phyloP scores from a whole-genome alignment of 1,140 invertebrate genomes.

The Varroa destructor region DNA sequence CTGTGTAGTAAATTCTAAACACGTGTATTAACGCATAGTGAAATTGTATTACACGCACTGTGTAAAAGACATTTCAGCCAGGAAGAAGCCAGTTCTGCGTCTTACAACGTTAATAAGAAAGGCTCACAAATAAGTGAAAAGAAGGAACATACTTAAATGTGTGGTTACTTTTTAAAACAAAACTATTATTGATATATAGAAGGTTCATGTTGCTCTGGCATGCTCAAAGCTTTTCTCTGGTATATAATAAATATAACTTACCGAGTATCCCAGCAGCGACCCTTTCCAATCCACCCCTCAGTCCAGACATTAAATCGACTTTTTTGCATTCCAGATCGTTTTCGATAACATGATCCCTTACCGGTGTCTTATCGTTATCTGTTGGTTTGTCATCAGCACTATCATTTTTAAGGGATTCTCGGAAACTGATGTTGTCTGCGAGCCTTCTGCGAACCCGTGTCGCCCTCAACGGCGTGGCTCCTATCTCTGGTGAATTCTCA shows the following conservation, averaged over 20 bases:
- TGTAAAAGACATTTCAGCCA: too few species aligned
- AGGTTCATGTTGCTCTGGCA: too few species aligned
- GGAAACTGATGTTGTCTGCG: slow-evolving; percentile 12
- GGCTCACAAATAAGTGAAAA: too few species aligned
- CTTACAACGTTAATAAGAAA: too few species aligned
- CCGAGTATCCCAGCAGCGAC: slow-evolving; percentile 14
- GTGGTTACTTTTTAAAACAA: too few species aligned
- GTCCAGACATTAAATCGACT: not conserved
- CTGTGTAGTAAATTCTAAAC: too few species aligned
- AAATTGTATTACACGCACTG: too few species aligned
- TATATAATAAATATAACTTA: not conserved
- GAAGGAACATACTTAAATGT: too few species aligned
- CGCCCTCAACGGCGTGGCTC: slow-evolving; percentile 2
- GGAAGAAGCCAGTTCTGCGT: too few species aligned
- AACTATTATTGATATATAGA: too few species aligned
- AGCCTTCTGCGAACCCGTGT: slow-evolving; percentile 6
- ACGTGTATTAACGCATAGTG: too few species aligned
- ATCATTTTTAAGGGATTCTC: not conserved
- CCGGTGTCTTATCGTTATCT: not conserved
- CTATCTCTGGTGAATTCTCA: slow-evolving; percentile 8
- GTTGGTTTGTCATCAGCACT: not conserved
- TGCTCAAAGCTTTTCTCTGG: not conserved
- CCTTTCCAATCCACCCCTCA: not conserved
- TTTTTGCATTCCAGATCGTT: too few species aligned
- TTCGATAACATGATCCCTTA: not conserved